Base-by-base conservation (phyloP, 2,888 invertebrate genomes). In the Pseudoips prasinana region DNA sequence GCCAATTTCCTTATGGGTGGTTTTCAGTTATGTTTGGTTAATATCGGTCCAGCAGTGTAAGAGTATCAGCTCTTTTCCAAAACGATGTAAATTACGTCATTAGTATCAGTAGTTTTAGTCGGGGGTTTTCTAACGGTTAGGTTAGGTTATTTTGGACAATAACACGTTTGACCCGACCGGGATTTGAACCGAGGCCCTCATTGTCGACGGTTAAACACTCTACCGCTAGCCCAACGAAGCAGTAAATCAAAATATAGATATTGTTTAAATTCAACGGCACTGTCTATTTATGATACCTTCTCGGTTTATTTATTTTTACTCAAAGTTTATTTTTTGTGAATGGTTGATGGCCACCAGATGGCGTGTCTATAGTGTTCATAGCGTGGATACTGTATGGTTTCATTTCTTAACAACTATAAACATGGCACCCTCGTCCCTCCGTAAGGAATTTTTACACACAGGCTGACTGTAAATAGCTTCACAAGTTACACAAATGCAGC, bases 281-380 rank as follows among this genome's bases (percentile, higher is more conserved):
- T 61, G 64, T 73, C 70, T 81, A 79, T 84, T 82, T 82, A 78
- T 71, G 70, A 78, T 68, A 62, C 52, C 51, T 55, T 46, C 53
- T 48, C 48, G 59, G 61, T 73, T 79, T 86, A 82, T 86, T 87
- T 87, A 81, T 80, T 77, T 81, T 81, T 56, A 63, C 66, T 64
- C 65, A 66, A 67, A 72, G 84, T 85, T 86, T 85, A 76, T 87
- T 85, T 87, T 81, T 74, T 75, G 65, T 76, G 61, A 72, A 73
- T 75, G 69, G 64, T 76, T 83, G 85, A 87, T 83, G 71, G 76
- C 68, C 76, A 63, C 77, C 87, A 87, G 87, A 87, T 87, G 87
- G 85, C 77, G 76, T 51, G 53, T 61, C 67, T 72, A 70, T 68
- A 68, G 68, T 73, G 68, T 69, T 74, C 64, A 64, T 64, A 60